Base-by-base conservation (phyloP, 2,797 vertebrate species). In the Manis pentadactyla region DNA sequence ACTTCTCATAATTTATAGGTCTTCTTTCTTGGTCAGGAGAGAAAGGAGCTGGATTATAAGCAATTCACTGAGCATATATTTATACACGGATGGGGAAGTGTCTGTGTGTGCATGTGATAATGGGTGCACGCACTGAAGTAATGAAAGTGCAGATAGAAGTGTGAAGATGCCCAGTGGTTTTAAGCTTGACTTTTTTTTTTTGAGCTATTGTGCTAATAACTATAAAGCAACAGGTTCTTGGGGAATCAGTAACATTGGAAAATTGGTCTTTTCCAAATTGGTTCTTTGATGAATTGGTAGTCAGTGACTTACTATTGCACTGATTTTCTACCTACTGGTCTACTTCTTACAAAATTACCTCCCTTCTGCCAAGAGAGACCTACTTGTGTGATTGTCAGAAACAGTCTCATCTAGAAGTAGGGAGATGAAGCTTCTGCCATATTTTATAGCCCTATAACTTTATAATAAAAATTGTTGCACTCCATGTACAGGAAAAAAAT, bases 171-270 rank as follows among this genome's bases (percentile, higher is more conserved):
- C 15, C 53, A 46, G 3, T 39, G 15, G 25, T n/a, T 88, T 95
- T 66, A 82, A 91, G 15, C 21, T 87, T 83, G n/a, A 9, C 71
- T 31, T 57, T 89, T 93, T 89, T 93, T 46, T 95, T 87, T 81
- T 23, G 93, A 94, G 34, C 61, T 74, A n/a, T 69, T 94, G 17
- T 75, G 34, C n/a, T 69, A 93, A 92, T 64, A 90, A 81, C 55
- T 23, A 37, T 10, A 91, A 85, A 94, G 31, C 59, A 90, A 23
- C 7, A 93, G 51, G 10, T 51, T 39, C 27, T 90, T 81, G 42
- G 68, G 57, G 23, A 90, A 49, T 71, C 18, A 87, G 29, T 83
- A 87, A 94, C 55, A 53, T 75, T 71, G 29, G 75, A 79, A 90
- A 90, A n/a, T 14, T 46, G 1, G 7, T 57, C 31, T 83, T 94